Percentiles rank a stretch among this genome's conserved stretches.
Evolutionary conservation across 2,888 invertebrate genomes (phyloP).

Genomic region (Flabesymbios commensalis): DNA sequence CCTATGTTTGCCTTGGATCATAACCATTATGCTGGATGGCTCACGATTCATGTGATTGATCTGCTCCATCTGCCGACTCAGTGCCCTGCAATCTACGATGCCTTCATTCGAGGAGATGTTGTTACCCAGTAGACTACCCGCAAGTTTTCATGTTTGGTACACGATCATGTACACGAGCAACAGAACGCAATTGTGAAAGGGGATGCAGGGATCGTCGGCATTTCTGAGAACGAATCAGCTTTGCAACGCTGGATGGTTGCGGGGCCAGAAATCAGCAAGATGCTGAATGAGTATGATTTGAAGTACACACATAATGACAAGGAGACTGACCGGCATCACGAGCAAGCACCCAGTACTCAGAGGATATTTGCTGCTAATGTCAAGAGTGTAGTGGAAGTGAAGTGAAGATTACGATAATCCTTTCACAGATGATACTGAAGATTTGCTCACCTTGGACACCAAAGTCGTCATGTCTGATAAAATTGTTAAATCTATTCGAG

Average conservation of each 20-base stretch:
- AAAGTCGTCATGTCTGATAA: neutral
- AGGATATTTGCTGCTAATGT: neutral
- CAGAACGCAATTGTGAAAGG: constrained; percentile 4
- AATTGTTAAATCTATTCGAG: neutral
- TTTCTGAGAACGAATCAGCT: constrained; percentile 2
- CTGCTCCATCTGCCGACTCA: neutral
- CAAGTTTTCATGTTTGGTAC: constrained; percentile 1
- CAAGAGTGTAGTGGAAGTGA: neutral
- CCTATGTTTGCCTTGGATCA: constrained; percentile 3
- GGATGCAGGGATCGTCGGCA: constrained; percentile 3
- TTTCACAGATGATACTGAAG: neutral
- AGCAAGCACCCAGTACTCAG: neutral
- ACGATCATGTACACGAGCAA: constrained; percentile 11
- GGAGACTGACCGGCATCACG: neutral
- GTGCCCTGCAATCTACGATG: neutral
- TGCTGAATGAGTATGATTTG: neutral
- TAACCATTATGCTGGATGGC: constrained; percentile 1
- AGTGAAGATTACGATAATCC: neutral
- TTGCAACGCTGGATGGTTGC: neutral
- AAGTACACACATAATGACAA: neutral
- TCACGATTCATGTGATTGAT: neutral
- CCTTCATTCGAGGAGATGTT: neutral
- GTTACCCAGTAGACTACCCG: neutral
- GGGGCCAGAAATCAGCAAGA: neutral
- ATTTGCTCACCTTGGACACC: neutral